Evolutionary conservation across 1,140 invertebrate species (phyloP).

Genomic region (Eriocheir sinensis): DNA sequence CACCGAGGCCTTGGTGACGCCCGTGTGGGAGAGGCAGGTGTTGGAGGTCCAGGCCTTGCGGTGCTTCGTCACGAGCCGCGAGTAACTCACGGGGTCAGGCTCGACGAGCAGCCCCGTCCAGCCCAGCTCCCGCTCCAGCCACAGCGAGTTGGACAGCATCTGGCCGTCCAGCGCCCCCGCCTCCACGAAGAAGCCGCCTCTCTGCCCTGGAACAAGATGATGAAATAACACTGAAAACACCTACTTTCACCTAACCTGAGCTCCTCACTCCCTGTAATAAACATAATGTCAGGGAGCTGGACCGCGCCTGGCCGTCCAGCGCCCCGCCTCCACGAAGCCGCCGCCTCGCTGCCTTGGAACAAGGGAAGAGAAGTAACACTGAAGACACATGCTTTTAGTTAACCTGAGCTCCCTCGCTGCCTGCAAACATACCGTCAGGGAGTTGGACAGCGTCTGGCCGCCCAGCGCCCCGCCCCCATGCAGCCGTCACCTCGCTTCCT

Average conservation of each 20-base stretch:
- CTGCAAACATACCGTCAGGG: too few species aligned
- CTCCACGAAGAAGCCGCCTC: constrained; percentile 85
- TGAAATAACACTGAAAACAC: too few species aligned
- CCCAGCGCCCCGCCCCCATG: constrained; percentile 85
- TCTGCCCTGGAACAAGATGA: not conserved
- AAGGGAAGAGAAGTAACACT: too few species aligned
- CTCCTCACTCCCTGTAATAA: too few species aligned
- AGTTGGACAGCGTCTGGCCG: constrained; percentile 85
- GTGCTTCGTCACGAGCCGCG: constrained; percentile 75
- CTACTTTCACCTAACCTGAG: too few species aligned
- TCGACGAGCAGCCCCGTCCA: constrained; percentile 89
- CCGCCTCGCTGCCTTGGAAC: too few species aligned
- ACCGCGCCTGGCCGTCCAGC: too few species aligned
- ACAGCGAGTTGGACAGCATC: constrained; percentile 85
- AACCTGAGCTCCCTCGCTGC: too few species aligned
- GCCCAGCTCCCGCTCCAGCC: constrained; percentile 86
- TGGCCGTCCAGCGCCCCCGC: constrained; percentile 85
- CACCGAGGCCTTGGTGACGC: constrained; percentile 80
- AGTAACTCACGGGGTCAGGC: constrained; percentile 84
- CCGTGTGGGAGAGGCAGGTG: constrained; percentile 84
- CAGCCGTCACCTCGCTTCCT: constrained; percentile 82
- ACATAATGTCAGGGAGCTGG: too few species aligned
- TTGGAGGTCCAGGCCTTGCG: constrained; percentile 78
- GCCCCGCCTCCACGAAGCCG: too few species aligned
- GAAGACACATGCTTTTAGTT: too few species aligned